A percentile compares a stretch with the other conserved stretches of the same genome.
These are phyloP conservation scores for Polyodon spathula DNA, from an alignment of 2,113 vertebrate species.

Conservation along the genomic window DNA sequence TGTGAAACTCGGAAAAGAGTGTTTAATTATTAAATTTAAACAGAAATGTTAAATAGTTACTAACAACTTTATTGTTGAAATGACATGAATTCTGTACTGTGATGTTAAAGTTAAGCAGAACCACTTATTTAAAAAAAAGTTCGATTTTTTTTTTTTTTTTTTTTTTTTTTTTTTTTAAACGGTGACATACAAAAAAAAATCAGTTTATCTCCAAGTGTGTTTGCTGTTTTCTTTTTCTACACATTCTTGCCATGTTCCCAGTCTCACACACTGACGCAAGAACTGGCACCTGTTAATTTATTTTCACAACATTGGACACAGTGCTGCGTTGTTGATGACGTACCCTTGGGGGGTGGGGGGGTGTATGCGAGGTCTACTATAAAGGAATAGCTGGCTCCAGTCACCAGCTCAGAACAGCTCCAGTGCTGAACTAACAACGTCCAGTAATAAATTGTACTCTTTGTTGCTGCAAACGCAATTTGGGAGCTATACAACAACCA, in stretches of 20 bases:
- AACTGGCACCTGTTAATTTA: conserved; percentile 20
- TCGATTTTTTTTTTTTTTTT: no score
- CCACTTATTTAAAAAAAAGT: no score
- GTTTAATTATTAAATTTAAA: no score
- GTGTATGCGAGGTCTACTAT: background rate
- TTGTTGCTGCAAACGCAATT: no score
- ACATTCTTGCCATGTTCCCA: conserved; percentile 10
- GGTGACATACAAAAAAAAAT: no score
- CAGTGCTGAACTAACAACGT: conserved; percentile 14
- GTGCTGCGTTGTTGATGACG: conserved; percentile 36
- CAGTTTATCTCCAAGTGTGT: conserved; percentile 16
- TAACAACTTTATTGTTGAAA: no score
- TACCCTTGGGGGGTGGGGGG: conserved; percentile 23
- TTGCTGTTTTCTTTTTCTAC: conserved; percentile 4
- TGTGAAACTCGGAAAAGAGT: no score
- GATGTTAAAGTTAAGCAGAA: no score
- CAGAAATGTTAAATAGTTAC: no score
- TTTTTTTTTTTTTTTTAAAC: no score
- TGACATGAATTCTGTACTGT: no score
- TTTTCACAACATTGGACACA: background rate
- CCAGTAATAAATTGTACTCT: no score
- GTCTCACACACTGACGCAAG: conserved; percentile 32
- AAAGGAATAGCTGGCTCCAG: conserved; percentile 21
- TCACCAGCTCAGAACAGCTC: conserved; percentile 14
- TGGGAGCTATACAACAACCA: conserved; percentile 37